A percentile compares a stretch with the other conserved stretches of the same genome.
Evolutionary conservation across 2,113 vertebrate genomes (phyloP).

Genomic region (Numida meleagris): DNA sequence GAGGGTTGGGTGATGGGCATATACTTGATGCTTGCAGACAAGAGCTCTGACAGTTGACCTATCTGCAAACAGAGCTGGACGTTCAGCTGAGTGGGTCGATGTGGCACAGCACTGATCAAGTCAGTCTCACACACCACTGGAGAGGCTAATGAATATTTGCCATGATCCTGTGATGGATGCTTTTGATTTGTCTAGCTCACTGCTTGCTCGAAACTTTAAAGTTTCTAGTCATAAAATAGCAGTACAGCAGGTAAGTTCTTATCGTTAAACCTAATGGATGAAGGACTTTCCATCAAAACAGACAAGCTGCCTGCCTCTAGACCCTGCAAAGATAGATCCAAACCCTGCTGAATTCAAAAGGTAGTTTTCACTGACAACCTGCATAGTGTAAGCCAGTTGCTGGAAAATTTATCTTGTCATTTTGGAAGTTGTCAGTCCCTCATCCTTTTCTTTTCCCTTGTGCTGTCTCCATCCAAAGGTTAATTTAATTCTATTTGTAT

Average conservation of each 20-base stretch:
- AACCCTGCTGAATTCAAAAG: not conserved
- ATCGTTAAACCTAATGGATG: not conserved
- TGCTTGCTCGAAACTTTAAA: not conserved
- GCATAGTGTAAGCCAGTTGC: not conserved
- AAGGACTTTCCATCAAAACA: not conserved
- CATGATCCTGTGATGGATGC: not conserved
- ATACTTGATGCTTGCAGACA: conserved; percentile 7
- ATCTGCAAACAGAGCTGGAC: not conserved
- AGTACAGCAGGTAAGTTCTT: not conserved
- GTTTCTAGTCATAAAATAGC: not conserved
- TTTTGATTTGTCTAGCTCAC: not conserved
- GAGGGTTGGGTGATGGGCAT: not conserved
- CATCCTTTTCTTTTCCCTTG: not conserved
- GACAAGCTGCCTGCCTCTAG: not conserved
- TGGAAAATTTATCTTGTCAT: not conserved
- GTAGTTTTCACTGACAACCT: not conserved
- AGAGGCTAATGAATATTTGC: not conserved
- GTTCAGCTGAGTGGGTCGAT: not conserved
- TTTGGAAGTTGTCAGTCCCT: not conserved
- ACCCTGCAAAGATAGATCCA: not conserved
- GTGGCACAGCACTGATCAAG: not conserved
- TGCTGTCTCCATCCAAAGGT: not conserved
- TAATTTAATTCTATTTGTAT: not conserved
- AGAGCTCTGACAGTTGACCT: not conserved
- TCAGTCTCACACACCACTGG: not conserved